Evolutionary conservation across 2,797 vertebrate species (phyloP).

Genomic region (Tinamus major): DNA sequence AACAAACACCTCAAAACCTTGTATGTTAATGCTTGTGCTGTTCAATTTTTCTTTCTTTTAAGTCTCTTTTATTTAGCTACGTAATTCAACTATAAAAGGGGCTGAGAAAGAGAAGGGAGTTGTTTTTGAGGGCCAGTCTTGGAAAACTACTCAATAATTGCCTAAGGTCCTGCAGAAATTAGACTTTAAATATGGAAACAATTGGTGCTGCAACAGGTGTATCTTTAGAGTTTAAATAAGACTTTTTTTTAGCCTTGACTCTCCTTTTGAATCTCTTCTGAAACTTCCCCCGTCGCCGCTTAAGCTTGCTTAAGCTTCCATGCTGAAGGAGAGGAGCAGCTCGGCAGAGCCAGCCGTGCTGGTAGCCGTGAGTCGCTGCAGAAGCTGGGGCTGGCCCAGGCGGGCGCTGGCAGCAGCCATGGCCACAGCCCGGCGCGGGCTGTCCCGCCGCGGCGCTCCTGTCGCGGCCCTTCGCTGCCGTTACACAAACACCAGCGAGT

Average conservation of each 20-base stretch:
- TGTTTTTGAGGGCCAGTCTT: neutral
- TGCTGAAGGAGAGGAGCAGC: neutral
- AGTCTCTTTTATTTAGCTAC: neutral
- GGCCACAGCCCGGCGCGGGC: too few relatives aligned
- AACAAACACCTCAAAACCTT: slow-evolving; percentile 14
- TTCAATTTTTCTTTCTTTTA: neutral
- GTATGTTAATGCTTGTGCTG: neutral
- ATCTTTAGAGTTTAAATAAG: neutral
- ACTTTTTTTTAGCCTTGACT: neutral
- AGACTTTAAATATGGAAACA: neutral
- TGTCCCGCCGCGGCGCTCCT: too few relatives aligned
- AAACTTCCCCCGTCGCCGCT: neutral
- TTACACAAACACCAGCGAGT: neutral
- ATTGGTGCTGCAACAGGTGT: neutral
- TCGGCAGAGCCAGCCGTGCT: neutral
- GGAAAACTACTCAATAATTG: neutral
- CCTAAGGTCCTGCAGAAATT: neutral
- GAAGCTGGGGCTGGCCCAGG: neutral
- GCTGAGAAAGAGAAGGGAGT: neutral
- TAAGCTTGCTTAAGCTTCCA: neutral
- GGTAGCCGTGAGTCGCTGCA: accelerated
- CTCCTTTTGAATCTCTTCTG: neutral
- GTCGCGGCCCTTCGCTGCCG: neutral
- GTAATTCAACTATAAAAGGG: too few relatives aligned
- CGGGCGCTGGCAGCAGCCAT: too few relatives aligned